Evolutionary conservation across 1,140 invertebrate genomes (phyloP), one percentile per base, ranked within the genome.

Genomic region (Galendromus occidentalis): DNA sequence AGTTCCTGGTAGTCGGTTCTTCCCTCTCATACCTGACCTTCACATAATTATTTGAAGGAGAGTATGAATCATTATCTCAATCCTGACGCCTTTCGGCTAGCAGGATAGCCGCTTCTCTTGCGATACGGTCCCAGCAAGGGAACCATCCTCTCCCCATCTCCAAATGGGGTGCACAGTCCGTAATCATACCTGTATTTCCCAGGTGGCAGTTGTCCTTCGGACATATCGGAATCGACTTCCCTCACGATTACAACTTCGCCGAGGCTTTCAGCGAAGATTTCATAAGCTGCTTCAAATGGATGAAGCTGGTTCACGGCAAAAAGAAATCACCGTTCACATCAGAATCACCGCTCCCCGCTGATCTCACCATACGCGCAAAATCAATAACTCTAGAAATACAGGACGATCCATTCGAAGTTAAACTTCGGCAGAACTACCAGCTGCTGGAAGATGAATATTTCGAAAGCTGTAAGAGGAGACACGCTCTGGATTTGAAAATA

Each of bases 371-470:
- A 33, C 51, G 51, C n/a, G 51, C 51, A 75, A 74, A 68, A 86
- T 93, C 18, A 90, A 91, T 91, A 73, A 73, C 85, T 2, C 83
- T 98, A 66, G 89, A 96, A 78, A 83, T 98, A 74, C 86, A 85
- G 68, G 95, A 98, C 75, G 94, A 98, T 83, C 91, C 92, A 1
- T 98, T 98, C 74, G 94, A 98, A 79, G 91, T 97, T 0, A 91
- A 89, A 72, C 77, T 98, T 1, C 81, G 91, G 1, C 90, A 96
- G 71, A 98, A 96, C 75, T 97, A 92, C 75, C 92, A 96, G 73
- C 77, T 98, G 0, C 73, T 96, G 22, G 91, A 91, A 72, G 94
- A 98, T 74, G 95, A 98, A 75, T 93, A 92, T 70, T 85, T 88
- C 71, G 94, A 98, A 73, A 91, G 87, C 72, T 79, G 92, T 68